A percentile compares a stretch with the other conserved stretches of the same genome.
phyloP scores from a whole-genome alignment of 2,797 vertebrate genomes.

The Phrynocephalus vlangalii region DNA sequence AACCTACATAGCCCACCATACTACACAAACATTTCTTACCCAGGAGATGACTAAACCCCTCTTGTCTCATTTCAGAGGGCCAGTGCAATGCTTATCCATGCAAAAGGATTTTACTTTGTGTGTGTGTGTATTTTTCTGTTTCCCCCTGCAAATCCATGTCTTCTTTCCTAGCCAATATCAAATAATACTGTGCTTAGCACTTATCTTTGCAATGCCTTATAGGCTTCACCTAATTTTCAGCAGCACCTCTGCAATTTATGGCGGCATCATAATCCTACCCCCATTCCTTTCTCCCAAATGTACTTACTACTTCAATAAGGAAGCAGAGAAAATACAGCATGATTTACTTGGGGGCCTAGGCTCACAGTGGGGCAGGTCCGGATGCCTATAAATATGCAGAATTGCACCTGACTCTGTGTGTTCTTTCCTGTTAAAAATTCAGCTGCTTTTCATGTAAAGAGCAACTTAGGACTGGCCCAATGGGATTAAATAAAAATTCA shows the following conservation, averaged over 20 bases:
- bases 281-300: not conserved
- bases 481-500: conserved; percentile 31
- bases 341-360: not conserved
- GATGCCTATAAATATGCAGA: conserved; percentile 28
- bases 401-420: conserved; percentile 8
- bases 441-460: conserved; percentile 21
- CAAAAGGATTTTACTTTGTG: not conserved
- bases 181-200: conserved; percentile 33
- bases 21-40: conserved; percentile 22
- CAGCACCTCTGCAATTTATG: conserved; percentile 31
- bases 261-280: not conserved
- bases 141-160: conserved; percentile 29
- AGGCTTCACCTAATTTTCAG: conserved; percentile 33
- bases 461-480: not conserved
- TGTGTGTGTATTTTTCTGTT: not conserved
- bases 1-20: not conserved
- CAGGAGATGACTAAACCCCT: conserved; percentile 13
- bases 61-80: conserved; percentile 18
- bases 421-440: conserved; percentile 8
- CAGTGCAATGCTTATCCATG: conserved; percentile 5
- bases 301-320: not conserved
- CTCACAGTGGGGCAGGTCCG: conserved; percentile 19
- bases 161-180: conserved; percentile 27
- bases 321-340: conserved; percentile 29
- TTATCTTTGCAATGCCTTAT: conserved; percentile 36